Evolutionary conservation across 1,140 invertebrate species (phyloP).

Genomic region (Antheraea pernyi): DNA sequence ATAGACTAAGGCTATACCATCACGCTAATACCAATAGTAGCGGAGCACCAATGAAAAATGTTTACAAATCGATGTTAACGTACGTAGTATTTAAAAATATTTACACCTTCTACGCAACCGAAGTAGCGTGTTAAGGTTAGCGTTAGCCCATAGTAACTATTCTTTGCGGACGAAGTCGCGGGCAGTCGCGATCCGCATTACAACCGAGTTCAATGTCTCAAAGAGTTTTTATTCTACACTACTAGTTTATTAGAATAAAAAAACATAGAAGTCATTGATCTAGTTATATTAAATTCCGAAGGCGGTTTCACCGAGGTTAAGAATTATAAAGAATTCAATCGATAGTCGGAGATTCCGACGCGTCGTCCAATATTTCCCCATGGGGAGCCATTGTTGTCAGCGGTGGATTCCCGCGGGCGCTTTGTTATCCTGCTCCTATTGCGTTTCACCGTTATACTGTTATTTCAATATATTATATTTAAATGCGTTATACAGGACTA

Average conservation of each 20-base stretch:
- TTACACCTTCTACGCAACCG: too few relatives aligned
- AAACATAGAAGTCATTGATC: neutral
- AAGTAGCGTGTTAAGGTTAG: too few relatives aligned
- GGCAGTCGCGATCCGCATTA: too few relatives aligned
- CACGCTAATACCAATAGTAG: too few relatives aligned
- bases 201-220: too few relatives aligned
- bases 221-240: too few relatives aligned
- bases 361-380: neutral
- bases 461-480: neutral
- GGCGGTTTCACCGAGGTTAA: neutral
- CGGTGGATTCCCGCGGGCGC: neutral
- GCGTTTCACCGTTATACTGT: neutral
- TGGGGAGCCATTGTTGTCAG: conserved; percentile 1
- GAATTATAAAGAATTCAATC: conserved; percentile 2
- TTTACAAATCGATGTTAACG: too few relatives aligned
- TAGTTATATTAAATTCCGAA: neutral
- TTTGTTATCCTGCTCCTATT: neutral
- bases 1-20: too few relatives aligned
- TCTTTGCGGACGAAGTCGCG: too few relatives aligned
- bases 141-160: too few relatives aligned
- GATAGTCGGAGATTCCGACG: neutral
- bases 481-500: neutral
- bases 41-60: too few relatives aligned
- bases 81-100: too few relatives aligned
- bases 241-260: neutral